These are phyloP conservation scores for Ormyrus pomaceus DNA, from an alignment of 2,888 invertebrate species.

Conservation along the genomic window DNA sequence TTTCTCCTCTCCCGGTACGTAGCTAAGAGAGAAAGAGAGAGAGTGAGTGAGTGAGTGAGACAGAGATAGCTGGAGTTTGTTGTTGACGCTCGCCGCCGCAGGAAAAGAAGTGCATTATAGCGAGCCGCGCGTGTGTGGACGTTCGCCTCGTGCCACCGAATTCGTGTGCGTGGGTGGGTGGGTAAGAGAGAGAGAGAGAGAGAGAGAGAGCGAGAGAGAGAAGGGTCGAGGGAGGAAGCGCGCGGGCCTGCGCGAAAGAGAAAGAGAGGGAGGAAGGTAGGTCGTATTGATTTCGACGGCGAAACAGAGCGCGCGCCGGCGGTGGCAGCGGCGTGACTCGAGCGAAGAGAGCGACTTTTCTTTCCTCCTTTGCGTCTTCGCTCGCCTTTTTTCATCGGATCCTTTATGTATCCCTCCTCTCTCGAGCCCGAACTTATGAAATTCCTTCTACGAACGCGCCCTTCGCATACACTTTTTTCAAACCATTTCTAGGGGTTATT, in stretches of 20 bases:
- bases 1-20: background rate
- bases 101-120: constrained; percentile 61
- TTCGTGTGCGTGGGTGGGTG: constrained; percentile 5
- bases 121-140: constrained; percentile 5
- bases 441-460: background rate
- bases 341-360: constrained; percentile 28
- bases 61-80: background rate
- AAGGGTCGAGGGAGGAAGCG: background rate
- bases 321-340: constrained; percentile 23
- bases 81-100: constrained; percentile 53
- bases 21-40: constrained; percentile 35
- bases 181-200: constrained; percentile 55
- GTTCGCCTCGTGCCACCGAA: background rate
- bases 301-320: constrained; percentile 53
- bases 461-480: background rate
- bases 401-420: background rate
- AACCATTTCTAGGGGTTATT: background rate
- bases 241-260: constrained; percentile 49
- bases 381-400: background rate
- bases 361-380: constrained; percentile 5
- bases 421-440: background rate
- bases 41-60: constrained; percentile 43
- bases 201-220: constrained; percentile 58
- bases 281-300: constrained; percentile 66
- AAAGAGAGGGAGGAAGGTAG: constrained; percentile 60